These are phyloP conservation scores for Orcinus orca DNA, from an alignment of 2,113 vertebrate genomes.

Conservation along the genomic window DNA sequence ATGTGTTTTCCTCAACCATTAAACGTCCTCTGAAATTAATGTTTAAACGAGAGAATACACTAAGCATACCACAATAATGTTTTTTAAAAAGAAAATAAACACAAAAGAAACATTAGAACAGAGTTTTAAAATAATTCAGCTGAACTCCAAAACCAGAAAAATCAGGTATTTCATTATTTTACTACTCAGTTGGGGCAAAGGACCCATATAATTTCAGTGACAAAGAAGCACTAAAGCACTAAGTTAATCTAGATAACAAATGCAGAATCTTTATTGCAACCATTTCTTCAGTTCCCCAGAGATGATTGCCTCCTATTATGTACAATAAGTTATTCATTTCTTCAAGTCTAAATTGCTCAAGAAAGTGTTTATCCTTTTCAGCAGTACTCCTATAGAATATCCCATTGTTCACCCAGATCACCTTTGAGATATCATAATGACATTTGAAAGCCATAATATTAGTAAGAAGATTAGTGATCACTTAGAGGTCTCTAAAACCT, in stretches of 20 bases:
- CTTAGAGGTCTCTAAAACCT: background rate
- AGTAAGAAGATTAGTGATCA: background rate
- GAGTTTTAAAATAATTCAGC: background rate
- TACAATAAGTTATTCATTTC: slow-evolving; percentile 21
- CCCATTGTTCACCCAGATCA: background rate
- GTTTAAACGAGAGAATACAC: background rate
- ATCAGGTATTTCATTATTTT: background rate
- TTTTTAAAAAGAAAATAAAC: background rate
- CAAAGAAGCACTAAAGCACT: background rate
- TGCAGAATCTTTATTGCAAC: background rate
- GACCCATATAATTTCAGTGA: background rate
- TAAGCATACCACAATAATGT: background rate
- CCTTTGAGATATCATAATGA: background rate
- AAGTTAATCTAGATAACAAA: background rate
- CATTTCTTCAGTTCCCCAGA: background rate
- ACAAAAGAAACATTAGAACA: background rate
- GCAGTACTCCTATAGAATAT: background rate
- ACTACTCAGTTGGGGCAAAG: background rate
- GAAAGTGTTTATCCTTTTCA: background rate
- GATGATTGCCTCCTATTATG: background rate
- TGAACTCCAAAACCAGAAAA: background rate
- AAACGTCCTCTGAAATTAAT: background rate
- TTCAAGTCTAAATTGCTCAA: background rate
- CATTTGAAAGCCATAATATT: background rate
- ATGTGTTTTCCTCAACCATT: background rate